Percentiles rank a stretch among this genome's conserved stretches.
Evolutionary conservation across 2,888 invertebrate genomes (phyloP).

Genomic region (Rhyacophila evoluta): DNA sequence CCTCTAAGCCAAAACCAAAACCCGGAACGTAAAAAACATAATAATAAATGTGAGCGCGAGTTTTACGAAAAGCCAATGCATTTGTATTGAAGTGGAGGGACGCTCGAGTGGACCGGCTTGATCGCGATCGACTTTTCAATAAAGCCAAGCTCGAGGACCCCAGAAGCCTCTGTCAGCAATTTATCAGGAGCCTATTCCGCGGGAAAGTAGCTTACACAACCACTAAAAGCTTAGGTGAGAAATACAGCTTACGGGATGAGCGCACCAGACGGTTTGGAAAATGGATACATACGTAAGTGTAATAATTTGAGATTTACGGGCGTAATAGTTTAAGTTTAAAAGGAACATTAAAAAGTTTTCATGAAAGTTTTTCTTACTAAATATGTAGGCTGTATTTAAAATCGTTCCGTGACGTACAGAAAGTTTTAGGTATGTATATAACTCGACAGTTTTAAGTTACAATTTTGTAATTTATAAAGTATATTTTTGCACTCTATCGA

Average conservation of each 20-base stretch:
- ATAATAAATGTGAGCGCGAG: neutral
- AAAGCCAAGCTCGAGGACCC: slow-evolving; percentile 6
- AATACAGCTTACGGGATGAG: neutral
- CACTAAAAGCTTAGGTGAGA: slow-evolving; percentile 16
- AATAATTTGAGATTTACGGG: neutral
- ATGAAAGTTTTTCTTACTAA: neutral
- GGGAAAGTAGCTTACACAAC: slow-evolving; percentile 13
- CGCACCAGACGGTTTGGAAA: neutral
- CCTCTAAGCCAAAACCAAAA: neutral
- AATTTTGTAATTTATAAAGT: no score
- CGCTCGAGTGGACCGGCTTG: neutral
- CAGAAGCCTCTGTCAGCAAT: slow-evolving; percentile 4
- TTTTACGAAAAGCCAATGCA: slow-evolving; percentile 19
- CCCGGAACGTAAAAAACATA: neutral
- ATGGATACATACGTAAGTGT: neutral
- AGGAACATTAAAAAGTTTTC: neutral
- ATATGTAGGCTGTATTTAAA: no score
- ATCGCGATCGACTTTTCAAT: slow-evolving; percentile 16
- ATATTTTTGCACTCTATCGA: no score
- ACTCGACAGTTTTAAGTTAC: no score
- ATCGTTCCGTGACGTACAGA: no score
- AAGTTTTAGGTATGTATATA: no score
- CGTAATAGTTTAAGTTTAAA: neutral
- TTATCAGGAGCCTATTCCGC: slow-evolving; percentile 4
- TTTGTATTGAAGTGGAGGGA: neutral